Conservation (phyloP, 1,140 invertebrate genomes). For the Saxidomus purpurata region DNA sequence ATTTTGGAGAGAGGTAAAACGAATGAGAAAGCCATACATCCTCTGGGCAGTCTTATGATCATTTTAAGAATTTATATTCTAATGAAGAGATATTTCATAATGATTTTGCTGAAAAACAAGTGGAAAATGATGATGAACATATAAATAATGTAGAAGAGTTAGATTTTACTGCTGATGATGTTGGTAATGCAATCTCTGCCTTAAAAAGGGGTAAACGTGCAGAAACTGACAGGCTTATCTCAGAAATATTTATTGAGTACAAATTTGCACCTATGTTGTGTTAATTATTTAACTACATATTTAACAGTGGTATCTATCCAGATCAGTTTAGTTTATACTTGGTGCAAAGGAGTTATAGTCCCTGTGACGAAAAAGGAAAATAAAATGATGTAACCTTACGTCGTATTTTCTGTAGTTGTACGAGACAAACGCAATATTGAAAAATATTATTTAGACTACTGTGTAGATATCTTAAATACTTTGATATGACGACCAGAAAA, state of each 20-base stretch:
- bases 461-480: no score
- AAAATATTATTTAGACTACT: no score
- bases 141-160: background rate
- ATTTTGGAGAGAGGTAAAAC: background rate
- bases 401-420: no score
- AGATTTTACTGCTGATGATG: background rate
- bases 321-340: slow-evolving; percentile 31
- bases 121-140: background rate
- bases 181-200: background rate
- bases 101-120: background rate
- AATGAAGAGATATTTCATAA: background rate
- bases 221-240: background rate
- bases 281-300: slow-evolving; percentile 29
- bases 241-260: no score
- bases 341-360: slow-evolving; percentile 48
- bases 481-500: no score
- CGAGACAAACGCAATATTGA: no score
- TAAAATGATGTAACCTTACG: slow-evolving; percentile 38
- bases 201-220: background rate
- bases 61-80: background rate
- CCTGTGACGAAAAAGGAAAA: slow-evolving; percentile 53
- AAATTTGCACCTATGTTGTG: slow-evolving; percentile 2
- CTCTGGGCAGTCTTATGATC: background rate
- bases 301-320: background rate
- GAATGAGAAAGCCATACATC: background rate